A percentile compares a stretch with the other conserved stretches of the same genome.
phyloP scores from a whole-genome alignment of 2,888 invertebrate genomes.

The Subacronicta megacephala region DNA sequence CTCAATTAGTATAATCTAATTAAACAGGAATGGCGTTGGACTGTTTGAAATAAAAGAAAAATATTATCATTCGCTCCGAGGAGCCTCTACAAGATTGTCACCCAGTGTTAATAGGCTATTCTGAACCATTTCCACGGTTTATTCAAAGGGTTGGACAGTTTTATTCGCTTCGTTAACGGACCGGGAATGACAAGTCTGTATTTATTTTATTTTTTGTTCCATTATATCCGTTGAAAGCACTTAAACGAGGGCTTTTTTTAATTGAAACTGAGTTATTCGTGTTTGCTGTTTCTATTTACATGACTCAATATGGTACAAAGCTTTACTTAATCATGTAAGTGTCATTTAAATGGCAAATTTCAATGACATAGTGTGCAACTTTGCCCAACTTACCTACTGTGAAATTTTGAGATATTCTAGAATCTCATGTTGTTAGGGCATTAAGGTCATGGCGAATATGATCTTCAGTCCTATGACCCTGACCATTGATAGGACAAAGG shows the following conservation, averaged over 20 bases:
- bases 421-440: no score
- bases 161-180: conserved; percentile 84
- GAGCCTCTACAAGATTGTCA: conserved; percentile 80
- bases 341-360: not conserved
- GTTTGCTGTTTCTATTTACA: conserved; percentile 33
- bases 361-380: not conserved
- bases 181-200: conserved; percentile 71
- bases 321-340: conserved; percentile 4
- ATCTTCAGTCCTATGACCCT: no score
- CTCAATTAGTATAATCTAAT: conserved; percentile 83
- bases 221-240: conserved; percentile 59
- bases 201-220: conserved; percentile 77
- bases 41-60: conserved; percentile 83
- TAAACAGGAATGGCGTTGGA: conserved; percentile 69
- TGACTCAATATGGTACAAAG: conserved; percentile 23
- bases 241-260: conserved; percentile 44
- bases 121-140: conserved; percentile 80
- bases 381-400: not conserved
- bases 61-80: conserved; percentile 79
- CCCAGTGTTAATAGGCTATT: conserved; percentile 83
- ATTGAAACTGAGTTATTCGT: conserved; percentile 33
- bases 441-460: no score
- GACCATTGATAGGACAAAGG: no score
- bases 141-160: conserved; percentile 82
- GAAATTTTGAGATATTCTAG: not conserved